These are phyloP conservation scores for Cairina moschata DNA, from an alignment of 2,113 vertebrate species.

Conservation along the genomic window DNA sequence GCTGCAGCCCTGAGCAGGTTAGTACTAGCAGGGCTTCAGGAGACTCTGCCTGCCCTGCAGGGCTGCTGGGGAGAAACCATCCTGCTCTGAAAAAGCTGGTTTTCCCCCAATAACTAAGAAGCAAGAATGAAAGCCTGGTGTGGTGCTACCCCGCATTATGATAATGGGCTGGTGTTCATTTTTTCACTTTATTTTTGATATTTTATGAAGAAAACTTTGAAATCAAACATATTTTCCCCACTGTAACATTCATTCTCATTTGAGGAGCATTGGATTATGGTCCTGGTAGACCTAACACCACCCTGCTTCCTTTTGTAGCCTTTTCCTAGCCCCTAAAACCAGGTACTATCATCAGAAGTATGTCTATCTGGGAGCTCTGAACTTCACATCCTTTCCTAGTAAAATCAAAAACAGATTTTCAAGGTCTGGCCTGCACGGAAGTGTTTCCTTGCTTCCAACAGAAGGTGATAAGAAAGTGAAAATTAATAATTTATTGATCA, in stretches of 20 bases:
- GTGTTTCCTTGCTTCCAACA: not conserved
- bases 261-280: not conserved
- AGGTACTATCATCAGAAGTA: not conserved
- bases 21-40: not conserved
- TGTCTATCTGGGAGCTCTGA: not conserved
- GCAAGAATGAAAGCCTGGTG: not conserved
- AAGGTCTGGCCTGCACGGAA: not conserved
- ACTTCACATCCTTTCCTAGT: not conserved
- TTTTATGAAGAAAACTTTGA: not conserved
- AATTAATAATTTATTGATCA: not conserved
- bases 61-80: not conserved
- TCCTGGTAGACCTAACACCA: not conserved
- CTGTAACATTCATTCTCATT: not conserved
- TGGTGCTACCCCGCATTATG: not conserved
- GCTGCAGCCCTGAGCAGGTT: not conserved
- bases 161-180: not conserved
- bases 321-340: not conserved
- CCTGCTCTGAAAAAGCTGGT: rapidly evolving
- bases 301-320: not conserved
- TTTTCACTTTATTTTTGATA: not conserved
- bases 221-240: not conserved
- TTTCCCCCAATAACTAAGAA: not conserved
- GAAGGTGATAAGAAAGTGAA: not conserved
- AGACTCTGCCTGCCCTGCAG: not conserved
- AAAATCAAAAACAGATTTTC: not conserved